Conservation (phyloP, 2,797 vertebrate species). For the Semotilus atromaculatus region DNA sequence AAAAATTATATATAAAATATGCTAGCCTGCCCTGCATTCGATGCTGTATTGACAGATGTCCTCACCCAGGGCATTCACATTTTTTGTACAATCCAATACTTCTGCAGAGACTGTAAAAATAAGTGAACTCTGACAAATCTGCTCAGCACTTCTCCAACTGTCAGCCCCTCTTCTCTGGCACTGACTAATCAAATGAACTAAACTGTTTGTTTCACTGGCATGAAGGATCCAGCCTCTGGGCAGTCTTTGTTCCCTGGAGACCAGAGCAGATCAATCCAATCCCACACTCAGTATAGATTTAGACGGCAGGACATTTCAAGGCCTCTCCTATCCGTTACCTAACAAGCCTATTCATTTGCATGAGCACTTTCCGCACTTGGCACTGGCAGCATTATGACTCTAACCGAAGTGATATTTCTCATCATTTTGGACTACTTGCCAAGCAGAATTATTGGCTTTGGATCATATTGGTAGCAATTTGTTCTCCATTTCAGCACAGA, state of each 20-base stretch:
- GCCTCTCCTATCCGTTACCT: constrained; percentile 36
- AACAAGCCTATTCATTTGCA: constrained; percentile 48
- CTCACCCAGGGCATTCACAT: background rate
- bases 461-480: constrained; percentile 39
- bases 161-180: constrained; percentile 7
- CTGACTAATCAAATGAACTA: constrained; percentile 40
- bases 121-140: constrained; percentile 34
- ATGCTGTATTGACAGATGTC: background rate
- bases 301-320: constrained; percentile 42
- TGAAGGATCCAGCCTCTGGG: constrained; percentile 28
- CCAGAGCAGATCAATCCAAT: constrained; percentile 39
- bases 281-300: constrained; percentile 41
- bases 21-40: background rate
- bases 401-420: constrained; percentile 22
- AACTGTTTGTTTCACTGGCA: constrained; percentile 42
- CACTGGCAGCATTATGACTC: constrained; percentile 33
- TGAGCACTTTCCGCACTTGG: constrained; percentile 36
- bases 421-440: constrained; percentile 15
- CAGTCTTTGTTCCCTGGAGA: constrained; percentile 28
- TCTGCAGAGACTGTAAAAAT: constrained; percentile 4
- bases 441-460: constrained; percentile 40
- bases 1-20: no score
- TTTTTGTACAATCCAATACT: background rate
- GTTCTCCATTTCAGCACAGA: constrained; percentile 34
- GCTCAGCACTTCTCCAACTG: constrained; percentile 38